A percentile compares a stretch with the other conserved stretches of the same genome.
Conservation (phyloP, 1,140 invertebrate genomes). For the Muscidifurax raptorellus region DNA sequence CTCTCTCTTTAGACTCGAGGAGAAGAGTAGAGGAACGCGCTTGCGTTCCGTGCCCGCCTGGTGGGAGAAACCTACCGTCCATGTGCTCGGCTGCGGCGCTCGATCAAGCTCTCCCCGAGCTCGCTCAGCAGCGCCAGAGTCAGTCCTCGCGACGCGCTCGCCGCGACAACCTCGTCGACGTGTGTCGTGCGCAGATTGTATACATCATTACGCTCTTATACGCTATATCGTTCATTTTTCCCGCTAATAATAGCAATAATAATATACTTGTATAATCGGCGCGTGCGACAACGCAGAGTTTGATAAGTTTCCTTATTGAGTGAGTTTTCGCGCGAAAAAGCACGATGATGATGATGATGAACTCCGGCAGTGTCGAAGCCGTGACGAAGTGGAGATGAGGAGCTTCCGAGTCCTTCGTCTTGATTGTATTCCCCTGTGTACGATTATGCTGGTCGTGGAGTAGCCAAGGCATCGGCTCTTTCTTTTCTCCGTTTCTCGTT, state of each 20-base stretch:
- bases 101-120: constrained; percentile 35
- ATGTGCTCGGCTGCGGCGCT: constrained; percentile 42
- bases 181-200: neutral
- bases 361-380: neutral
- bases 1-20: neutral
- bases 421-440: neutral
- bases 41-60: neutral
- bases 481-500: no score
- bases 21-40: neutral
- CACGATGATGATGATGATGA: neutral
- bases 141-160: constrained; percentile 73
- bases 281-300: no score
- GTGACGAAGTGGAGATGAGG: neutral
- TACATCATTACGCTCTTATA: no score
- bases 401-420: neutral
- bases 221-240: no score
- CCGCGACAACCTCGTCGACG: constrained; percentile 46
- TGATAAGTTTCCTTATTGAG: neutral
- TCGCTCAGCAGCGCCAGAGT: constrained; percentile 41
- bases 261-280: no score
- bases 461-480: neutral
- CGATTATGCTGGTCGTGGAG: neutral
- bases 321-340: neutral
- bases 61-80: neutral
- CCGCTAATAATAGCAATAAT: no score